phyloP scores from a whole-genome alignment of 2,797 vertebrate genomes.

The Pyrocephalus nanus region DNA sequence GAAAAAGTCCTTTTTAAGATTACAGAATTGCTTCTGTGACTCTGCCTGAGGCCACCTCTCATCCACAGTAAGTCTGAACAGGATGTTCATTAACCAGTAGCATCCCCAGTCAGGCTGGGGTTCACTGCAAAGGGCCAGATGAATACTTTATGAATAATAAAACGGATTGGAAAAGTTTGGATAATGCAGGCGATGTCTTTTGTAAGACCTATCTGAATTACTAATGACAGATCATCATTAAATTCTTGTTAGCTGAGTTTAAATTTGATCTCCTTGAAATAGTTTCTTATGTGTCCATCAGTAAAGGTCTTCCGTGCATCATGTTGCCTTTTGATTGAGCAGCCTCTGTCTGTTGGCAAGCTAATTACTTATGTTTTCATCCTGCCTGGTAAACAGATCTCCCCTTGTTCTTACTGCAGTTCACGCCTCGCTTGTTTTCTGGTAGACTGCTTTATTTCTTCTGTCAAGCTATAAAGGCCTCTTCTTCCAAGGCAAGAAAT shows the following conservation, averaged over 20 bases:
- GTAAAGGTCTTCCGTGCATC: background rate
- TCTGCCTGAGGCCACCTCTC: background rate
- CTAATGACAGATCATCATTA: background rate
- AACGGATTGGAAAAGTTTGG: background rate
- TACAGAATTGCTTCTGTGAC: background rate
- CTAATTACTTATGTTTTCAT: conserved; percentile 45
- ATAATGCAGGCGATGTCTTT: background rate
- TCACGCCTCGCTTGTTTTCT: background rate
- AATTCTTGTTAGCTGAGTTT: background rate
- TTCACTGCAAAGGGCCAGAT: background rate
- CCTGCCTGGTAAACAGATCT: conserved; percentile 34
- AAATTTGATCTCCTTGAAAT: conserved; percentile 16
- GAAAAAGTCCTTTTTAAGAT: conserved; percentile 11
- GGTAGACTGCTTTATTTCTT: conserved; percentile 12
- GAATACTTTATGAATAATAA: conserved; percentile 30
- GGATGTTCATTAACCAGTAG: conserved; percentile 3
- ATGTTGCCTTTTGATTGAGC: background rate
- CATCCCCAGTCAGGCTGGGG: background rate
- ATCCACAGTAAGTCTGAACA: background rate
- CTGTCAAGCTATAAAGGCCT: background rate
- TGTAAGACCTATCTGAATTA: background rate
- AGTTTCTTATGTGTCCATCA: background rate
- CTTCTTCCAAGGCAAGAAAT: conserved; percentile 6
- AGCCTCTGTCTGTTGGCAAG: background rate
- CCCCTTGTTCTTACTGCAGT: background rate